phyloP scores from a whole-genome alignment of 1,140 invertebrate genomes.

The Aleiodes sp. region DNA sequence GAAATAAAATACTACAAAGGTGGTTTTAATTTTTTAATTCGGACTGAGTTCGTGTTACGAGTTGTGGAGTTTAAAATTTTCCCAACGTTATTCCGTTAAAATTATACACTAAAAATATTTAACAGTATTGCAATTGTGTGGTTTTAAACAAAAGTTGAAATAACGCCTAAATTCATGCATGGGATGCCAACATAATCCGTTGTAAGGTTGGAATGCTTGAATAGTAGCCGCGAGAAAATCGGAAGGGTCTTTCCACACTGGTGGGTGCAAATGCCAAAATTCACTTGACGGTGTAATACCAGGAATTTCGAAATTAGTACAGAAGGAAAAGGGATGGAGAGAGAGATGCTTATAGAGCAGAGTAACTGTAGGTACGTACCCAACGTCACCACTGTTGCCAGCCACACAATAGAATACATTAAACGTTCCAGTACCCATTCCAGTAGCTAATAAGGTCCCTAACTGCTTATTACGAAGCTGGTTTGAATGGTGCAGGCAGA shows the following conservation, averaged over 20 bases:
- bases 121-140: no score
- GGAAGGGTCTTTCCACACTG: slow-evolving; percentile 32
- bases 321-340: background rate
- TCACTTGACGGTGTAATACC: slow-evolving; percentile 54
- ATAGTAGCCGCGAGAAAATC: slow-evolving; percentile 26
- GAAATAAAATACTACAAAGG: no score
- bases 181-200: background rate
- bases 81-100: no score
- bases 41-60: no score
- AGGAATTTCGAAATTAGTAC: slow-evolving; percentile 54
- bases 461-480: slow-evolving; percentile 52
- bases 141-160: background rate
- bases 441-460: slow-evolving; percentile 56
- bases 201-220: slow-evolving; percentile 19
- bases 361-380: slow-evolving; percentile 1
- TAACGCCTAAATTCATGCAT: background rate
- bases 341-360: background rate
- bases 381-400: slow-evolving; percentile 35
- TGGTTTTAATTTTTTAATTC: no score
- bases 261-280: slow-evolving; percentile 49
- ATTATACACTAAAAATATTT: no score
- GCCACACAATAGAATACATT: slow-evolving; percentile 56
- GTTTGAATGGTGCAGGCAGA: slow-evolving; percentile 37
- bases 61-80: no score
- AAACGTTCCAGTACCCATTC: slow-evolving; percentile 45